Evolutionary conservation across 2,797 vertebrate genomes (phyloP).

Genomic region (Ispidina picta): DNA sequence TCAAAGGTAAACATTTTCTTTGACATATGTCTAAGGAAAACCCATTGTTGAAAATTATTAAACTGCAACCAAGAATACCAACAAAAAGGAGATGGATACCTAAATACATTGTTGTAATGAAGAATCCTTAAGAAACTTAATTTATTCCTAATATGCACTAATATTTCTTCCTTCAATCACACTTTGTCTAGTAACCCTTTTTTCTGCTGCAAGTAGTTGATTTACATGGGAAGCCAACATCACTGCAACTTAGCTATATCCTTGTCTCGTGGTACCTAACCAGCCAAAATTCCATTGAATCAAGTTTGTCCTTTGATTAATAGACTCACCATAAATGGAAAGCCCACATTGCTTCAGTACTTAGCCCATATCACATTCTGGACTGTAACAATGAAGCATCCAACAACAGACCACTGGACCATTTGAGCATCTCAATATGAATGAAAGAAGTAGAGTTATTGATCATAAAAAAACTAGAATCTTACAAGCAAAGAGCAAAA

Average conservation of each 20-base stretch:
- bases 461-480: background rate
- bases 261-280: background rate
- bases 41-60: background rate
- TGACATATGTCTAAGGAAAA: background rate
- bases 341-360: background rate
- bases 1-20: background rate
- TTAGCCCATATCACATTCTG: background rate
- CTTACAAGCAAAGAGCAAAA: background rate
- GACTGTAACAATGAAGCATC: background rate
- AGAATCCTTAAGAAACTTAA: background rate
- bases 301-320: background rate
- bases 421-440: background rate
- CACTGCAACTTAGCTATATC: background rate
- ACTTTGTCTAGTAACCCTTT: background rate
- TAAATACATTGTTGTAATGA: background rate
- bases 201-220: background rate
- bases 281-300: background rate
- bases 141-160: background rate
- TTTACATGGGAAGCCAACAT: background rate
- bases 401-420: background rate
- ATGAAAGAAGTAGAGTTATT: background rate
- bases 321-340: background rate
- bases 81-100: background rate
- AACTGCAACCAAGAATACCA: background rate
- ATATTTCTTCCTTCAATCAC: background rate